A percentile compares a stretch with the other conserved stretches of the same genome.
Evolutionary conservation across 2,888 invertebrate species (phyloP).

Genomic region (Phaedon cochleariae): DNA sequence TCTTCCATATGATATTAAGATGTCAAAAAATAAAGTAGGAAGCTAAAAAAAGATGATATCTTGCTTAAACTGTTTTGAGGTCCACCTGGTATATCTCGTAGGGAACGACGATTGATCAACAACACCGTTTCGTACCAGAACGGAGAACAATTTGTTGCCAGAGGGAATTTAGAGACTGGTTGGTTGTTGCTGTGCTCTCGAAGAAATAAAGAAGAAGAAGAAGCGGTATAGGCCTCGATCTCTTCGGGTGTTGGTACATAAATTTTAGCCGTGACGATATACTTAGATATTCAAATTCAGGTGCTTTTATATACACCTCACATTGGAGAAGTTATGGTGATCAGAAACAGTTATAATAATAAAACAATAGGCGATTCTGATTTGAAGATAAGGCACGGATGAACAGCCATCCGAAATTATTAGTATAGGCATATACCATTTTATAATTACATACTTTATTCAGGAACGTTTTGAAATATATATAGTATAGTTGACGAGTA

Average conservation of each 20-base stretch:
- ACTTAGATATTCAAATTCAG: constrained; percentile 9
- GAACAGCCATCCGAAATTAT: too few species aligned
- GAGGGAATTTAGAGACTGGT: constrained; percentile 14
- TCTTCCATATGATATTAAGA: too few species aligned
- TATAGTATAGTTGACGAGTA: too few species aligned
- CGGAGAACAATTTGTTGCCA: constrained; percentile 13
- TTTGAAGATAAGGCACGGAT: too few species aligned
- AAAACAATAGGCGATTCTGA: too few species aligned
- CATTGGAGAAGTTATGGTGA: too few species aligned
- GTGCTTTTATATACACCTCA: too few species aligned
- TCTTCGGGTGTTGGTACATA: constrained; percentile 3
- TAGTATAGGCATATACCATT: too few species aligned
- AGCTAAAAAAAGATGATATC: too few species aligned
- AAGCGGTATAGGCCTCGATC: constrained; percentile 13
- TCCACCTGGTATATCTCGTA: constrained; percentile 43
- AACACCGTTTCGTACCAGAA: constrained; percentile 32
- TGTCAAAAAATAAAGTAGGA: too few species aligned
- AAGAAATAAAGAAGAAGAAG: constrained; percentile 9
- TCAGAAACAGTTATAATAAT: not conserved
- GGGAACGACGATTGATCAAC: constrained; percentile 36
- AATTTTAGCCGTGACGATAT: constrained; percentile 16
- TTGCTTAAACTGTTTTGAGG: not conserved
- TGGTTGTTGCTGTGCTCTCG: not conserved
- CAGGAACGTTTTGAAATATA: too few species aligned
- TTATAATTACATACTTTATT: too few species aligned